Conservation (phyloP, 1,140 invertebrate species). For the Ceratina australensis region DNA sequence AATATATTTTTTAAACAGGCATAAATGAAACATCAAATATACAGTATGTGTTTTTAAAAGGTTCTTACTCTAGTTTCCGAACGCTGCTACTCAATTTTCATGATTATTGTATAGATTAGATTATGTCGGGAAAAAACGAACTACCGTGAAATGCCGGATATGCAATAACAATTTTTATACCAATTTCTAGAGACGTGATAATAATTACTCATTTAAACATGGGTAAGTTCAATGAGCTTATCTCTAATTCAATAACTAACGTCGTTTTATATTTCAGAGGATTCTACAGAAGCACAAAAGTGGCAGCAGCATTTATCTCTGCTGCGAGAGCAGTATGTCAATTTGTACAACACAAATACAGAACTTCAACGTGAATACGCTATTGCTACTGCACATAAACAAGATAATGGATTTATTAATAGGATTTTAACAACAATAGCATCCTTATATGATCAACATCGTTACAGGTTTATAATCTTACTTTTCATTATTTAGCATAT, state of each 20-base stretch:
- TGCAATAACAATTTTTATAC: conserved; percentile 33
- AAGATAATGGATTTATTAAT: conserved; percentile 88
- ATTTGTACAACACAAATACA: conserved; percentile 89
- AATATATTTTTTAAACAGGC: too few species aligned
- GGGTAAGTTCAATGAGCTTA: conserved; percentile 43
- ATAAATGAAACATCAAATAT: too few species aligned
- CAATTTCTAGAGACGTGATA: background rate
- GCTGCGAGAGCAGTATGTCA: conserved; percentile 94
- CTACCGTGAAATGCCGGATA: conserved; percentile 4
- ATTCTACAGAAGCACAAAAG: conserved; percentile 80
- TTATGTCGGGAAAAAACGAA: conserved; percentile 9
- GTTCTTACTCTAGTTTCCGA: too few species aligned
- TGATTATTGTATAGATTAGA: background rate
- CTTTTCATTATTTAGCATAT: background rate
- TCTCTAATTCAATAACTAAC: background rate
- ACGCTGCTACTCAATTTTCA: background rate
- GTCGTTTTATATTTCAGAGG: conserved; percentile 59
- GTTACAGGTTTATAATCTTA: conserved; percentile 82
- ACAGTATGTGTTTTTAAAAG: too few species aligned
- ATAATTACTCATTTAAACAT: conserved; percentile 27
- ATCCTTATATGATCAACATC: conserved; percentile 88
- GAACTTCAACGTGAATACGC: conserved; percentile 93
- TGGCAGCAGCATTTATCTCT: conserved; percentile 92
- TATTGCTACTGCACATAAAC: conserved; percentile 83
- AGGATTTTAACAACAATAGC: conserved; percentile 89